phyloP scores from a whole-genome alignment of 2,113 vertebrate species.

The Gobio gobio region DNA sequence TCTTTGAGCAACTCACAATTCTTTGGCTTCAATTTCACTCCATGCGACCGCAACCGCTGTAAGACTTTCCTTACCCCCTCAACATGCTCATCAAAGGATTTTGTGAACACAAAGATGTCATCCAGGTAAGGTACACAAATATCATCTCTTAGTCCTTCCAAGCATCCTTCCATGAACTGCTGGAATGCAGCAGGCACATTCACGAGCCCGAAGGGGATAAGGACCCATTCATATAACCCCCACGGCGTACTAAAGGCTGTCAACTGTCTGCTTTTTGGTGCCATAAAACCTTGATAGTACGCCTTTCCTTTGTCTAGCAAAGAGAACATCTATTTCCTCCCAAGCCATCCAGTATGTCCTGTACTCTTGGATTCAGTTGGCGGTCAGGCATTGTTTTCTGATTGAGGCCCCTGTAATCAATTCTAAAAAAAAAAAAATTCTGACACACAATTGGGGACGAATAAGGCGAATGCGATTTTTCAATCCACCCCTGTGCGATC shows the following conservation, averaged over 20 bases:
- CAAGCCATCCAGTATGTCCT: not conserved
- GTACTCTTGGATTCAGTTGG: not conserved
- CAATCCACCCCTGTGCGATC: too few relatives aligned
- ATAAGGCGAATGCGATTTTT: too few relatives aligned
- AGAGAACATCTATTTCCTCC: not conserved
- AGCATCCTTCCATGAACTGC: not conserved
- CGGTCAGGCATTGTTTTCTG: not conserved
- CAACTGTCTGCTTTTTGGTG: not conserved
- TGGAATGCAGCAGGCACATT: not conserved
- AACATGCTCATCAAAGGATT: slow-evolving; percentile 15
- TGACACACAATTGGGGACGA: too few relatives aligned
- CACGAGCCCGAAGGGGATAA: not conserved
- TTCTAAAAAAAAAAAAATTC: too few relatives aligned
- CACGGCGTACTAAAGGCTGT: not conserved
- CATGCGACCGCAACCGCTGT: not conserved
- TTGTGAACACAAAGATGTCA: not conserved
- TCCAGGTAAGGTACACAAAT: not conserved
- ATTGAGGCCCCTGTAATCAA: not conserved
- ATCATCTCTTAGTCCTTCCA: not conserved
- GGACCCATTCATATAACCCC: not conserved
- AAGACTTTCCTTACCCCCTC: not conserved
- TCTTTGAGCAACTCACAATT: not conserved
- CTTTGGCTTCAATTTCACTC: not conserved
- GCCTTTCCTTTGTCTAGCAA: not conserved
- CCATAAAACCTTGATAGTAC: not conserved